These are phyloP conservation scores for Pocillopora meandrina DNA, from an alignment of 92 coral and sea anemone species.

Conservation along the genomic window DNA sequence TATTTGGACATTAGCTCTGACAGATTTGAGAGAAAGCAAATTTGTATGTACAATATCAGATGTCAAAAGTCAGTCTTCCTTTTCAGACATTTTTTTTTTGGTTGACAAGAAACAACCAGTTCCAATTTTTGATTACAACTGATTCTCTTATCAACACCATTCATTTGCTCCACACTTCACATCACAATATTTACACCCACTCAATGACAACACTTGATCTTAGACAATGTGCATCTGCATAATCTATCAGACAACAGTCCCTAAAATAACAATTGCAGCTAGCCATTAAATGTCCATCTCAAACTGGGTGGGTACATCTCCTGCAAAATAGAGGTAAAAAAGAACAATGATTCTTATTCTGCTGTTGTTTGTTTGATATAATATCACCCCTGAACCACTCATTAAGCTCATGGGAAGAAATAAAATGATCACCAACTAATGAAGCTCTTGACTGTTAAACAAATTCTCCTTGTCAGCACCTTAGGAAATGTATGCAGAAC, in stretches of 20 bases:
- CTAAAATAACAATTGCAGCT: constrained; percentile 1
- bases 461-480: too few relatives aligned
- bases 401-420: too few relatives aligned
- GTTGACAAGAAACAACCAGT: constrained; percentile 21
- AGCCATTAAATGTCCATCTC: constrained; percentile 89
- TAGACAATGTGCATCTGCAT: constrained; percentile 1
- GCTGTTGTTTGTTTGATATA: background rate
- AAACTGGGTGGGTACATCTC: constrained; percentile 88
- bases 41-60: constrained; percentile 39
- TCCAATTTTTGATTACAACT: background rate
- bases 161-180: constrained; percentile 23
- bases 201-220: constrained; percentile 18
- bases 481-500: too few relatives aligned
- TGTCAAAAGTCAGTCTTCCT: constrained; percentile 10
- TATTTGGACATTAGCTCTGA: constrained; percentile 37
- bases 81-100: background rate
- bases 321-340: constrained; percentile 29
- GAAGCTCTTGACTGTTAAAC: too few relatives aligned
- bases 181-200: constrained; percentile 43
- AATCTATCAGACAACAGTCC: constrained; percentile 7
- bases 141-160: constrained; percentile 19
- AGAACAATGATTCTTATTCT: background rate
- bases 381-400: too few relatives aligned
- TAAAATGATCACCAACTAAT: too few relatives aligned
- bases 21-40: constrained; percentile 35